Conservation (phyloP, 2,113 vertebrate genomes). For the Gorsachius goisagi region DNA sequence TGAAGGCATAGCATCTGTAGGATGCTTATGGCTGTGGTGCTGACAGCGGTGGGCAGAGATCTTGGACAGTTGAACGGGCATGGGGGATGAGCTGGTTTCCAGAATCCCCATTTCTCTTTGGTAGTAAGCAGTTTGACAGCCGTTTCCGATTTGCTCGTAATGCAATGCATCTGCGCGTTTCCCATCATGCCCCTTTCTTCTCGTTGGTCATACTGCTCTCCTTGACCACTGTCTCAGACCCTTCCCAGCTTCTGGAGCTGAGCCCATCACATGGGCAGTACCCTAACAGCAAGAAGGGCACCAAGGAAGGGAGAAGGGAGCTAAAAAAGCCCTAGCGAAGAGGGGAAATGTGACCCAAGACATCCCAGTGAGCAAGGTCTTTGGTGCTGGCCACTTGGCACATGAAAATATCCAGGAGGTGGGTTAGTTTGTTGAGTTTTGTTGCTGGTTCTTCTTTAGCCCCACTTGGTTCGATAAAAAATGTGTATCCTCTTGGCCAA, state of each 20-base stretch:
- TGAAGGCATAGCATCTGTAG: neutral
- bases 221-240: neutral
- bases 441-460: neutral
- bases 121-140: neutral
- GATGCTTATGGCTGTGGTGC: neutral
- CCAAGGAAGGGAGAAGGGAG: neutral
- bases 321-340: neutral
- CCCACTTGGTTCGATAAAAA: neutral
- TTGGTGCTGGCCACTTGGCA: neutral
- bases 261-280: neutral
- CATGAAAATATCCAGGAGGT: neutral
- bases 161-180: neutral
- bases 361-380: neutral
- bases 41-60: neutral
- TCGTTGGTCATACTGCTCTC: fast-evolving
- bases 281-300: neutral
- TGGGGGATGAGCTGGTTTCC: neutral
- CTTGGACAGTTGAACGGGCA: fast-evolving
- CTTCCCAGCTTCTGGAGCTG: neutral
- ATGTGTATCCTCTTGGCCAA: fast-evolving
- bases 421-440: neutral
- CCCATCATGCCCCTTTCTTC: fast-evolving
- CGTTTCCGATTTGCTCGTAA: fast-evolving
- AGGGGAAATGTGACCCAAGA: fast-evolving
- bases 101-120: neutral